Percentiles rank a stretch among this genome's conserved stretches.
phyloP scores from a whole-genome alignment of 1,140 invertebrate genomes.

The Adelges cooleyi region DNA sequence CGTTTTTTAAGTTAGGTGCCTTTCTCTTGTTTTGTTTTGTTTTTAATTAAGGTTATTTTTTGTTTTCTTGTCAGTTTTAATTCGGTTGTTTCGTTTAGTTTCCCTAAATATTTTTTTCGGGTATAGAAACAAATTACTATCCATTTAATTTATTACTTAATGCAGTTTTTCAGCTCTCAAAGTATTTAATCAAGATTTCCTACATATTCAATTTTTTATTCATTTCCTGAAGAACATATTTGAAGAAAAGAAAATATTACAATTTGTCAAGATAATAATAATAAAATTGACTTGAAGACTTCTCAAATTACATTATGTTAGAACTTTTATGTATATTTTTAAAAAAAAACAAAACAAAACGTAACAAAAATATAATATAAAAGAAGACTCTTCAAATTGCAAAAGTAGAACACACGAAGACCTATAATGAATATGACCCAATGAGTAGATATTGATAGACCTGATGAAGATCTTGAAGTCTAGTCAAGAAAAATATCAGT shows the following conservation, averaged over 20 bases:
- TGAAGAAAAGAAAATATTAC: slow-evolving; percentile 24
- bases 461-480: slow-evolving; percentile 27
- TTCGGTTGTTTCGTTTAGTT: neutral
- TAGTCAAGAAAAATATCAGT: slow-evolving; percentile 27
- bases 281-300: slow-evolving; percentile 26
- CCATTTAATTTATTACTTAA: slow-evolving; percentile 24
- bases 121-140: neutral
- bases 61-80: slow-evolving; percentile 18
- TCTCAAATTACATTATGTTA: slow-evolving; percentile 15
- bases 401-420: slow-evolving; percentile 23
- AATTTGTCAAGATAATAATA: slow-evolving; percentile 23
- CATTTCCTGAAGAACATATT: slow-evolving; percentile 28
- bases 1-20: slow-evolving; percentile 8
- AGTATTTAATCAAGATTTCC: slow-evolving; percentile 26
- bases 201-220: slow-evolving; percentile 28
- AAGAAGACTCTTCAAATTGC: slow-evolving; percentile 23
- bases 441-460: slow-evolving; percentile 23
- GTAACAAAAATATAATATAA: neutral
- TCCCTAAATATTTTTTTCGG: neutral
- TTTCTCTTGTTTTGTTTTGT: slow-evolving; percentile 20
- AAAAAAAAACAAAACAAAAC: neutral
- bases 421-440: slow-evolving; percentile 16
- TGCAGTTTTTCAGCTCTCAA: slow-evolving; percentile 27
- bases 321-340: neutral
- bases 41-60: slow-evolving; percentile 1